Base-by-base conservation (phyloP, 2,113 vertebrate genomes). In the Empidonax traillii region DNA sequence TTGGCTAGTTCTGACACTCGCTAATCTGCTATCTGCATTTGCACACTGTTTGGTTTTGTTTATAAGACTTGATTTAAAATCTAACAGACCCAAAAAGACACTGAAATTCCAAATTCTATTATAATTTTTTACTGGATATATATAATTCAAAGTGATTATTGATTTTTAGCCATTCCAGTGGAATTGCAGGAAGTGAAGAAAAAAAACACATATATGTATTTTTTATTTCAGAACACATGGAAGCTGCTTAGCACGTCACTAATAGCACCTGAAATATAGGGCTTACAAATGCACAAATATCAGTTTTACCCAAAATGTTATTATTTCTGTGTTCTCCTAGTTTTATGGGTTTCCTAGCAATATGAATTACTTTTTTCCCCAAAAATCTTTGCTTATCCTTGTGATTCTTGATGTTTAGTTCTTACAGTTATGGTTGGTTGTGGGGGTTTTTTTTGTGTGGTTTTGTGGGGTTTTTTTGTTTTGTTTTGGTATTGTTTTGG, bases 161-260 rank as follows among this genome's bases (percentile, higher is more conserved):
- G 4, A 2, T 44, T 86, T 80, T 73, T 31, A 51, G 5, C 4
- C 3, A 27, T 19, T 71, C 9, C 39, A 59, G 6, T 47, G 43
- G 84, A 74, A 84, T 77, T 74, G 10, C 8, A 77, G 21, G 14
- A 65, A 65, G 33, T 37, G 10, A 75, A 74, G 10, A 65, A 74
- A 59, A 59, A 83, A 76, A 22, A 20, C 41, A 20, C 3, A 24
- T 28, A 12, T 13, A 9, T 1, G 0, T 30, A 3, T 31, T 30
- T 68, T 78, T 55, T 33, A 12, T 41, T 51, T 72, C 31, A n/a
- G 62, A 72, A 41, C 20, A 37, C 14, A 9, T 19, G 21, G n/a
- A 17, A 67, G 3, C 19, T 44, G 15, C 9, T 87, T 85, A 82
- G 31, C 8, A 46, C 9, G 20, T 17, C 24, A 61, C 19, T 81